phyloP scores from a whole-genome alignment of 2,888 invertebrate species.

The Stenodema calcarata region DNA sequence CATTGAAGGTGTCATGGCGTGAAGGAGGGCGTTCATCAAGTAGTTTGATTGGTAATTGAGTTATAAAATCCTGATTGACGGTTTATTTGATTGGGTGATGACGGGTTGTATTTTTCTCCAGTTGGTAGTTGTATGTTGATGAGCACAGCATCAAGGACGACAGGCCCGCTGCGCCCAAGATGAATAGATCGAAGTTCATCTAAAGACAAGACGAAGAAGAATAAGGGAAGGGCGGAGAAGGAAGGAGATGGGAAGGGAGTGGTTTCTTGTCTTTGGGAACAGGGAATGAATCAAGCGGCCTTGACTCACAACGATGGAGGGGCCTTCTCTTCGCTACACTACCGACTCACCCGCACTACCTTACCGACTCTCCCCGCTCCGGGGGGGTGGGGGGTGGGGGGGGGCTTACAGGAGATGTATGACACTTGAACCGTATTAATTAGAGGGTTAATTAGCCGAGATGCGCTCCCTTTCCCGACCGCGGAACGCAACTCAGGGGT shows the following conservation, averaged over 20 bases:
- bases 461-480: neutral
- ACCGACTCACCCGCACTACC: neutral
- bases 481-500: neutral
- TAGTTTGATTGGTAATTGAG: no score
- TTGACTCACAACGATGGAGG: neutral
- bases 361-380: neutral
- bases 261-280: neutral
- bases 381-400: neutral
- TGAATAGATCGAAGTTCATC: neutral
- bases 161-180: neutral
- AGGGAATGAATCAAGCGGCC: slow-evolving; percentile 24
- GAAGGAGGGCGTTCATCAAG: no score
- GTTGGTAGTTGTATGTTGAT: neutral
- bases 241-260: neutral
- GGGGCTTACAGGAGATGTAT: slow-evolving; percentile 5
- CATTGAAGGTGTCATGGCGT: no score
- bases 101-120: neutral
- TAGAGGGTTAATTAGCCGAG: slow-evolving; percentile 33
- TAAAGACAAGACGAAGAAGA: neutral
- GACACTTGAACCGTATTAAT: slow-evolving; percentile 49
- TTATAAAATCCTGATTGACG: no score
- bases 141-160: neutral
- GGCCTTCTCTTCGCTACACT: no score
- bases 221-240: neutral
- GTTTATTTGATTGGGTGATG: no score